A percentile compares a stretch with the other conserved stretches of the same genome.
Conservation (phyloP, 2,888 invertebrate species). For the Eristalinus aeneus region DNA sequence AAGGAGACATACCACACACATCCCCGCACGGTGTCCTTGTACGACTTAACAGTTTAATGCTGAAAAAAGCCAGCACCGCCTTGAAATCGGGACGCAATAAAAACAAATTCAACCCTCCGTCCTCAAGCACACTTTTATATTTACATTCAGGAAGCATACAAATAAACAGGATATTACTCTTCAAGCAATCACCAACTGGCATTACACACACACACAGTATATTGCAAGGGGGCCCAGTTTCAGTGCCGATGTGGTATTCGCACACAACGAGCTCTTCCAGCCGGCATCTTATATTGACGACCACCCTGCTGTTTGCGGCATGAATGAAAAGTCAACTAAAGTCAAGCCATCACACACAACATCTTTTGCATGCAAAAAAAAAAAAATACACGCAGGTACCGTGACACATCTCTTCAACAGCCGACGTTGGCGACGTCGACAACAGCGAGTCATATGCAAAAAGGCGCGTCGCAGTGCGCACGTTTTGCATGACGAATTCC, state of each 20-base stretch:
- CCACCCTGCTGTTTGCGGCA: background rate
- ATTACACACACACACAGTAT: background rate
- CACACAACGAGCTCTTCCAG: background rate
- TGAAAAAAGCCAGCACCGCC: constrained; percentile 1
- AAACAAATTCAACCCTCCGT: constrained; percentile 40
- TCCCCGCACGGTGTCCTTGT: constrained; percentile 16
- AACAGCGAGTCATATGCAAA: constrained; percentile 22
- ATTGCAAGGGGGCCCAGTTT: background rate
- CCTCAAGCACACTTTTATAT: background rate
- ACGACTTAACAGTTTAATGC: background rate
- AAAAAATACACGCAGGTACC: constrained; percentile 47
- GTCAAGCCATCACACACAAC: constrained; percentile 53
- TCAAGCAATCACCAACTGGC: constrained; percentile 19
- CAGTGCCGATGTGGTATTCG: background rate
- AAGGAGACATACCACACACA: constrained; percentile 7
- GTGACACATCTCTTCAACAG: constrained; percentile 25
- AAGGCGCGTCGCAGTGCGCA: constrained; percentile 32
- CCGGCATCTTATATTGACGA: background rate
- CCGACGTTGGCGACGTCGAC: background rate
- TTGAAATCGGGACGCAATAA: constrained; percentile 35
- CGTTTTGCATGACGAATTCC: constrained; percentile 53
- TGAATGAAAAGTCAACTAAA: constrained; percentile 3
- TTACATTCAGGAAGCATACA: constrained; percentile 65
- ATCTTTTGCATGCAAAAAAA: constrained; percentile 28
- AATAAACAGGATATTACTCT: constrained; percentile 66